A percentile compares a stretch with the other conserved stretches of the same genome.
phyloP scores from a whole-genome alignment of 2,888 invertebrate species.

The Hemithea aestivaria region DNA sequence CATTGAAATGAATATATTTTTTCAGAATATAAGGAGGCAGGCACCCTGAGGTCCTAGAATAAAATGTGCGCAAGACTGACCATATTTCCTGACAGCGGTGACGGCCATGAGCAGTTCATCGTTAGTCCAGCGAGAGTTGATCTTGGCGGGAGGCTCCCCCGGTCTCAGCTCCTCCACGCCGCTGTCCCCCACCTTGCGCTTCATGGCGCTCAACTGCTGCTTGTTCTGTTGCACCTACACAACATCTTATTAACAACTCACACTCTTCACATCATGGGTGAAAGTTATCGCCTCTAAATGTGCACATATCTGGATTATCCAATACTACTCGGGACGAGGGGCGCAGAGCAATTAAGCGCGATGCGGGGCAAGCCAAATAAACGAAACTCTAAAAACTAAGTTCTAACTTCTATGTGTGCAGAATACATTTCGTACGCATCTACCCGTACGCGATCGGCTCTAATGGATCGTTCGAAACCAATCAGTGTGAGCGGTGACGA shows the following conservation, averaged over 20 bases:
- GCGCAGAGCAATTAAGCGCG: constrained; percentile 42
- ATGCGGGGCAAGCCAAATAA: constrained; percentile 34
- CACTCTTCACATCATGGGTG: background rate
- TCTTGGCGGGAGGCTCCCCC: constrained; percentile 82
- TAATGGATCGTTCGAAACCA: too few species aligned
- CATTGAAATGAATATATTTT: too few species aligned
- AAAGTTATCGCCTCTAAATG: background rate
- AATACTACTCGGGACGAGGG: constrained; percentile 48
- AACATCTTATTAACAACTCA: constrained; percentile 2
- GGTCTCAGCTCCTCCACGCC: constrained; percentile 82
- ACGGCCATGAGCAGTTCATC: constrained; percentile 95
- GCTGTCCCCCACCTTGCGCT: constrained; percentile 83
- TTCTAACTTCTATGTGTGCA: constrained; percentile 60
- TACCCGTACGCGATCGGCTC: constrained; percentile 27
- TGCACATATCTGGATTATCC: constrained; percentile 76
- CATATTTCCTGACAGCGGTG: constrained; percentile 90
- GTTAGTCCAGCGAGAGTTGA: constrained; percentile 94
- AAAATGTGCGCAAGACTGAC: constrained; percentile 80
- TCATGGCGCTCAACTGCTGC: constrained; percentile 92
- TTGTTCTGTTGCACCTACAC: constrained; percentile 96
- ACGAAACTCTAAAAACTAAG: constrained; percentile 35
- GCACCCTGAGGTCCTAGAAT: background rate
- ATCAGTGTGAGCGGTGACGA: constrained; percentile 39
- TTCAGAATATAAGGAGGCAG: too few species aligned
- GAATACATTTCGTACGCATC: constrained; percentile 59